Base-by-base conservation (phyloP, 2,113 vertebrate genomes). In the Platysternon megacephalum region DNA sequence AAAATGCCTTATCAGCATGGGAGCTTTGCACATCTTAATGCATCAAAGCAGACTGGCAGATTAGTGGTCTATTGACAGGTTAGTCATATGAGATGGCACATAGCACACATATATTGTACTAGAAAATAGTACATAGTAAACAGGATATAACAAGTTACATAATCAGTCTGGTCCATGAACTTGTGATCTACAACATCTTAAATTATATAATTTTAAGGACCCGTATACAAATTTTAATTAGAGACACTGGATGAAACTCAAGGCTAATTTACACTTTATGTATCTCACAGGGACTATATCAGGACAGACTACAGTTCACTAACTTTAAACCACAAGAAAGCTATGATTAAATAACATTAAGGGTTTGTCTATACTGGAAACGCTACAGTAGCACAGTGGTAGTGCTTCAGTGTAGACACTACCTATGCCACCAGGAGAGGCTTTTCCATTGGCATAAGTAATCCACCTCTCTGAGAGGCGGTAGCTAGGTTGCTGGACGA, bases 1-100 rank as follows among this genome's bases (percentile, higher is more conserved):
- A 91, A 95, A 95, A 86, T 86, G 3, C 3, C 28, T 56, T 49
- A 80, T 79, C 84, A 95, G 55, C 44, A 28, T 65, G 79, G 86
- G 35, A 88, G 16, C 19, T 92, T n/a, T 53, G 56, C 82, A 80
- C 49, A 55, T 83, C 82, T 89, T 89, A 76, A 82, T 68, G 39
- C 52, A 83, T 91, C n/a, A 61, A 89, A 91, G 44, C 35, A 90
- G 53, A 24, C 10, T 84, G 35, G 28, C n/a, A 88, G 53, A 80
- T n/a, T 9, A 79, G 21, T 3, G 6, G 21, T 72, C 84, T 65
- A 29, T 48, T 85, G 6, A 85, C 32, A 52, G 86, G 39, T 89
- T 44, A 76, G n/a, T 26, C 56, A 28, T 21, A 26, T 2, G 79
- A 61, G n/a, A 52, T 10, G 8, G 79, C 39, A 84, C 82, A n/a